Conservation (phyloP, 2,888 invertebrate species). For the Ecdyonurus torrentis region DNA sequence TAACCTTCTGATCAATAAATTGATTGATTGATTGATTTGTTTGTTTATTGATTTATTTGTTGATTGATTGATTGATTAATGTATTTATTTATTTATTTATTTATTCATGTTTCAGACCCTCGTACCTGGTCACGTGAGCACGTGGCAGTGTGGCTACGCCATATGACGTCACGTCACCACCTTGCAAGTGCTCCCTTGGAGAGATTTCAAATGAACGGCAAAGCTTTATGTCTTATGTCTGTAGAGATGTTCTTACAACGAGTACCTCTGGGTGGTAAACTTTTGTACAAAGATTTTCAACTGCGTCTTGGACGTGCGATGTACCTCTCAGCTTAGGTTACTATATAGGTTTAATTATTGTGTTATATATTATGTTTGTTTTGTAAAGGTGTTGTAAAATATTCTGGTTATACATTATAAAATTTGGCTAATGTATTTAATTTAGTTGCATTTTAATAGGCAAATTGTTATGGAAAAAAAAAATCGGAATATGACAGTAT, state of each 20-base stretch:
- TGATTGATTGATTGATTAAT: too few relatives aligned
- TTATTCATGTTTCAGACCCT: conserved; percentile 40
- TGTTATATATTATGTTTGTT: too few relatives aligned
- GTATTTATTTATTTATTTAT: too few relatives aligned
- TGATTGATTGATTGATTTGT: too few relatives aligned
- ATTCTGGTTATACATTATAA: too few relatives aligned
- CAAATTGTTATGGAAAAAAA: too few relatives aligned
- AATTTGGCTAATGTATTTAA: too few relatives aligned
- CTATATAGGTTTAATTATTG: not conserved
- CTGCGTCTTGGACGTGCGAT: conserved; percentile 49
- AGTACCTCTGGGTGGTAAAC: conserved; percentile 49
- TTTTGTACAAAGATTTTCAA: conserved; percentile 51
- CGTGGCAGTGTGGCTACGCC: conserved; percentile 46
- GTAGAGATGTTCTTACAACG: conserved; percentile 53
- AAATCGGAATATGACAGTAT: too few relatives aligned
- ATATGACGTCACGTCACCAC: conserved; percentile 38
- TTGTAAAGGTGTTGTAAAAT: too few relatives aligned
- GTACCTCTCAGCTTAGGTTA: conserved; percentile 25
- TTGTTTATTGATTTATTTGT: too few relatives aligned
- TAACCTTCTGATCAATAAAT: too few relatives aligned
- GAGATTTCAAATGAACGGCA: conserved; percentile 65
- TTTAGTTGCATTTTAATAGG: too few relatives aligned
- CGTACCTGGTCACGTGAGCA: conserved; percentile 52
- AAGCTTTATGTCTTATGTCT: conserved; percentile 62
- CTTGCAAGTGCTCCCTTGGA: conserved; percentile 36